Conservation (phyloP, 2,797 vertebrate genomes). For the Typhlichthys subterraneus region DNA sequence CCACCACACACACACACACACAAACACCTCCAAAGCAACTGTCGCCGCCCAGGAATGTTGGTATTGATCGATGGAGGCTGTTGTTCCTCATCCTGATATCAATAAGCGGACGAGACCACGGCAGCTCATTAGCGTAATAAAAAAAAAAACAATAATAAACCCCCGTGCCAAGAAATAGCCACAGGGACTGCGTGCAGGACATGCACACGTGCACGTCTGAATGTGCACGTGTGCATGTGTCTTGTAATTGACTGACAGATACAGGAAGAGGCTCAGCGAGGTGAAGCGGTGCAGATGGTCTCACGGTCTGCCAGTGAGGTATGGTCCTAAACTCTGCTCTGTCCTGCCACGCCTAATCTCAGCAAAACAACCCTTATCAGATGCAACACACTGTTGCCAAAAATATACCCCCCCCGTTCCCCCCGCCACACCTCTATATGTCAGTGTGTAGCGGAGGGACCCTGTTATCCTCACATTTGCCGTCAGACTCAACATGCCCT, state of each 20-base stretch:
- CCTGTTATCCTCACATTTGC: slow-evolving; percentile 33
- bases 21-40: slow-evolving; percentile 32
- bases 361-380: slow-evolving; percentile 60
- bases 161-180: slow-evolving; percentile 24
- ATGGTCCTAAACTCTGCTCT: slow-evolving; percentile 24
- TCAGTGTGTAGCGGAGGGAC: slow-evolving; percentile 13
- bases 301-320: slow-evolving; percentile 28
- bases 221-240: slow-evolving; percentile 2
- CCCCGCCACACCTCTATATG: slow-evolving; percentile 23
- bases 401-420: slow-evolving; percentile 44
- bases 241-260: slow-evolving; percentile 40
- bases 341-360: slow-evolving; percentile 27
- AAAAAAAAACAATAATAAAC: background rate
- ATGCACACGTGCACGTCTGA: slow-evolving; percentile 11
- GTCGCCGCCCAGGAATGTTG: slow-evolving; percentile 31
- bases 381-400: slow-evolving; percentile 51
- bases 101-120: slow-evolving; percentile 24
- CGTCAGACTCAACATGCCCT: slow-evolving; percentile 74
- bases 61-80: slow-evolving; percentile 35
- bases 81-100: slow-evolving; percentile 24
- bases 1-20: slow-evolving; percentile 19
- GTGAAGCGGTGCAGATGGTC: slow-evolving; percentile 36
- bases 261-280: slow-evolving; percentile 25
- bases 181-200: slow-evolving; percentile 12
- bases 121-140: slow-evolving; percentile 32